phyloP scores from a whole-genome alignment of 2,113 vertebrate species.

The Marcusenius ussheri region DNA sequence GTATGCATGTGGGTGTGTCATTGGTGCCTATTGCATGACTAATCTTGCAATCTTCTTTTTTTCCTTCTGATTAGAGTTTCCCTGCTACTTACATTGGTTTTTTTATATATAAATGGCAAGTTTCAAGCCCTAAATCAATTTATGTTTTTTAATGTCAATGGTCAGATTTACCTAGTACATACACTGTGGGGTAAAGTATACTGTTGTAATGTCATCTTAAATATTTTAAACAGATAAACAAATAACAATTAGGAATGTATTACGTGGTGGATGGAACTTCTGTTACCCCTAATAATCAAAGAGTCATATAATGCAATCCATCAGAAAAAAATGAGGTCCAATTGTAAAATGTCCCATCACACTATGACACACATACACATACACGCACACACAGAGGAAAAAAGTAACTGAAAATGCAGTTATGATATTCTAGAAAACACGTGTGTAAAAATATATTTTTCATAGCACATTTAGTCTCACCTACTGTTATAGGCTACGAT shows the following conservation, averaged over 20 bases:
- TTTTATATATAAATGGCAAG: background rate
- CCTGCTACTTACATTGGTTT: background rate
- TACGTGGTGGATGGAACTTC: background rate
- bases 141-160: background rate
- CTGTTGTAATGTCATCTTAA: background rate
- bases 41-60: background rate
- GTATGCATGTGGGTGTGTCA: background rate
- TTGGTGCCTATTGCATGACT: background rate
- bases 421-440: background rate
- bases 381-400: background rate
- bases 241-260: background rate
- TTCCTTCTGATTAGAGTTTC: background rate
- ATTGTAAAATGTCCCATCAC: background rate
- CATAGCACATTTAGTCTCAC: background rate
- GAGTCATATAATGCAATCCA: background rate
- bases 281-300: background rate
- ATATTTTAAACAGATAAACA: background rate
- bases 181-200: background rate
- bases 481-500: background rate
- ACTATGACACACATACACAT: background rate
- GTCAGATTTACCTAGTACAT: background rate
- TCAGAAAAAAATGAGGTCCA: background rate
- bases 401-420: background rate
- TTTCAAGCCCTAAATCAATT: background rate
- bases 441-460: background rate